Evolutionary conservation across 2,797 vertebrate species (phyloP), one percentile per base, ranked within the genome.

Genomic region (Gymnocypris eckloni): DNA sequence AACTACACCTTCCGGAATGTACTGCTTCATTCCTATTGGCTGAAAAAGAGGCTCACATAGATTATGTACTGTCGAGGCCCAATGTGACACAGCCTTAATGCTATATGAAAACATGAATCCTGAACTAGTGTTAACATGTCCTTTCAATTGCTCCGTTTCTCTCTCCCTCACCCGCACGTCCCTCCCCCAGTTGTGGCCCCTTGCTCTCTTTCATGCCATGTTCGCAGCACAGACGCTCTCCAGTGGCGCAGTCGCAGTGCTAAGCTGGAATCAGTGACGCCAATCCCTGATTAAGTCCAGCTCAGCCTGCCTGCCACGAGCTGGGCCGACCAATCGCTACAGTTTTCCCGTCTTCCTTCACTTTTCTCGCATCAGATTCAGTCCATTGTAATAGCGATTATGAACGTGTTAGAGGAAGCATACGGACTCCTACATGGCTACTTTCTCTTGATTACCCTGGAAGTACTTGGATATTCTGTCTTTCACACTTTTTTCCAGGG

Each of bases 231-330:
- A 72, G 64, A 80, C 69, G 16, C 54, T 85, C 28, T 72, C 39
- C 52, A 50, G 70, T 45, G 33, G 80, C 4, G 33, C 78, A 81
- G 79, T 50, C 75, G 39, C 81, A 82, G 72, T 79, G 28, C 67
- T 85, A 67, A 81, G 37, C 20, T 43, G 50, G 79, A 86, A 50
- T 83, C 59, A 79, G 61, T 66, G 89, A 83, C 81, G 83, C 75
- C 83, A 87, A 79, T 61, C 45, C 50, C 87, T 50, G 56, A 86
- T 87, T 89, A 86, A 87, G 86, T 91, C 87, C 86, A 89, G 83
- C 91, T 91, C 89, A 89, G 84, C 77, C 90, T 90, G 87, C 89
- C 90, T 88, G 81, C 85, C 87, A 89, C 67, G 33, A 90, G 88
- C 90, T 82, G 76, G 85, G 76, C 20, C 28, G 88, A 87, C 89